Evolutionary conservation across 2,888 invertebrate species (phyloP).

Genomic region (Ligdia adustata): DNA sequence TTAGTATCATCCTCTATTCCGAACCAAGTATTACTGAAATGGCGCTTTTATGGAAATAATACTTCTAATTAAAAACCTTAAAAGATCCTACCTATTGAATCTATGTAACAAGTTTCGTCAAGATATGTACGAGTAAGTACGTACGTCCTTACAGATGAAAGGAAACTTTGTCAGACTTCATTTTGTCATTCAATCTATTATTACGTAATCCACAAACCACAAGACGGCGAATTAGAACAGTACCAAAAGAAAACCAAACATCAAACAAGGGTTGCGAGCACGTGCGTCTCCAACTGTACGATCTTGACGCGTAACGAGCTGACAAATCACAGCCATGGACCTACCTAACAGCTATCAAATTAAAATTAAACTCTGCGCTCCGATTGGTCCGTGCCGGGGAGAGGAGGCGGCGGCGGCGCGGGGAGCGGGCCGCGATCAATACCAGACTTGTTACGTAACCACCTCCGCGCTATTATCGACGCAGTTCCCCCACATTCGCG

Average conservation of each 20-base stretch:
- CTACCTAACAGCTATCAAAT: constrained; percentile 68
- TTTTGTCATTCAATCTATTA: no score
- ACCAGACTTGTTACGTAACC: constrained; percentile 70
- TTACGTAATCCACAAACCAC: constrained; percentile 9
- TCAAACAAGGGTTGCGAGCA: constrained; percentile 5
- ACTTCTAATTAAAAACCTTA: no score
- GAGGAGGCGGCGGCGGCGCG: constrained; percentile 41
- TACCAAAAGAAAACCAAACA: constrained; percentile 2
- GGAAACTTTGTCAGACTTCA: no score
- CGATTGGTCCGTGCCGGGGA: constrained; percentile 59
- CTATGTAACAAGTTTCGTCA: no score
- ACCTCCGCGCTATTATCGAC: constrained; percentile 39
- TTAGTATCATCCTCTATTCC: no score
- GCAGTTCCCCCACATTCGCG: constrained; percentile 19
- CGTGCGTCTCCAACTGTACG: constrained; percentile 45
- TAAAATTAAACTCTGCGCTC: constrained; percentile 71
- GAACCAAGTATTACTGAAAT: no score
- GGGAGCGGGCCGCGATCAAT: constrained; percentile 65
- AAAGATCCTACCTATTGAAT: no score
- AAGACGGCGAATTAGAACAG: not conserved
- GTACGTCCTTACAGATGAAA: no score
- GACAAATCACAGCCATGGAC: constrained; percentile 67
- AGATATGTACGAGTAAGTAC: no score
- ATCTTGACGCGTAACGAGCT: constrained; percentile 53
- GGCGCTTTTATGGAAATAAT: no score